A percentile compares a stretch with the other conserved stretches of the same genome.
These are phyloP conservation scores for Melanophora roralis DNA, from an alignment of 2,888 invertebrate species.

Conservation along the genomic window DNA sequence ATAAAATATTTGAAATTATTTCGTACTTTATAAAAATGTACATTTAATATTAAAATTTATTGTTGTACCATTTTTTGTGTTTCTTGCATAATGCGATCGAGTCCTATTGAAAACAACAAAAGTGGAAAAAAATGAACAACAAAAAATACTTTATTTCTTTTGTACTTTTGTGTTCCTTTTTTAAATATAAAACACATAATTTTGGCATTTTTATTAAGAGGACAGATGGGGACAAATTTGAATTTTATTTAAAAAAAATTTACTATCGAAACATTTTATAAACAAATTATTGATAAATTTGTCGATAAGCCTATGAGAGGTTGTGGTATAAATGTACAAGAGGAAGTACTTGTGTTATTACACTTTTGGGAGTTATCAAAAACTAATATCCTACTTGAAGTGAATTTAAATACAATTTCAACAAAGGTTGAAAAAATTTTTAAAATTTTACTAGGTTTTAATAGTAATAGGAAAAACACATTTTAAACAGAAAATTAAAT, in stretches of 20 bases:
- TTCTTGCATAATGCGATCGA: neutral
- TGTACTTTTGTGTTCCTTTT: constrained; percentile 36
- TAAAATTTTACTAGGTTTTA: too few relatives aligned
- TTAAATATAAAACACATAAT: constrained; percentile 60
- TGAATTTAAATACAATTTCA: too few relatives aligned
- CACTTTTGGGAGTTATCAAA: constrained; percentile 1
- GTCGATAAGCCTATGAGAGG: neutral
- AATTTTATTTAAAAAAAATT: constrained; percentile 55
- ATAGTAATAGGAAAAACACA: too few relatives aligned
- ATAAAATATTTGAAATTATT: constrained; percentile 51
- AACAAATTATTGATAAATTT: constrained; percentile 34
- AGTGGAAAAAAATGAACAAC: neutral
- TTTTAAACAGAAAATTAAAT: too few relatives aligned
- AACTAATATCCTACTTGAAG: neutral
- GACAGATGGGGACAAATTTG: constrained; percentile 58
- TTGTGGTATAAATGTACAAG: neutral
- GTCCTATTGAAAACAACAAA: neutral
- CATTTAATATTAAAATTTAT: constrained; percentile 62
- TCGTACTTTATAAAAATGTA: constrained; percentile 63
- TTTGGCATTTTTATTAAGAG: constrained; percentile 42
- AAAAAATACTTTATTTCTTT: constrained; percentile 11
- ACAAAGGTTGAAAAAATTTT: too few relatives aligned
- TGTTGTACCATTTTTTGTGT: constrained; percentile 21
- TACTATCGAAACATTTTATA: neutral
- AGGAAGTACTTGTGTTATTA: too few relatives aligned